Evolutionary conservation across 2,888 invertebrate species (phyloP), one percentile per base, ranked within the genome.

Genomic region (Barypeithes pellucidus): DNA sequence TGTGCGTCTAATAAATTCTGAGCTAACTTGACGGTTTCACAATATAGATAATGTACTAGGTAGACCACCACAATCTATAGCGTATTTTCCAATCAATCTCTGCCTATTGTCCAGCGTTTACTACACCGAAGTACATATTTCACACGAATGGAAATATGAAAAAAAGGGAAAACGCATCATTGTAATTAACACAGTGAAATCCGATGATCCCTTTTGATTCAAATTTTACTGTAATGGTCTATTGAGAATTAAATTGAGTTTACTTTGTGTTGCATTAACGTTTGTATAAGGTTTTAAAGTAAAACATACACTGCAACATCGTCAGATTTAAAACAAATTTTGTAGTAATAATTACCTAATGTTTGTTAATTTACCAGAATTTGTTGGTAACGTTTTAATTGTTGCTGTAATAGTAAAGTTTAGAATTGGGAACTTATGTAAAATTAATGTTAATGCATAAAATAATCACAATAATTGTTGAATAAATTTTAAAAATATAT

Each of bases 31-130:
- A 57, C 54, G 14, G 33, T 16, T 33, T 57, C 2, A 33, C 29
- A 47, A 47, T 63, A 65, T 41, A 12, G 36, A 50, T 65, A 65
- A 65, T 65, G 65, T 16, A 65, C 50, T 52, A 65, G 36, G 65
- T 39, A 52, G 18, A 36, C 24, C 52, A 47, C 18, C 18, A 50
- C 22, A 39, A 52, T 50, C 22, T 39, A 50, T 50, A 9, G 8
- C 43, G 57, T 43, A 67, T 54, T 66, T 54, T 39, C 62, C 33
- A 39, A 66, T 24, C 67, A 41, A 67, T 57, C 39, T 14, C 5
- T 57, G 22, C 22, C 16, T 43, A 18, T 43, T 24, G 54, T 16
- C 36, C 24, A 39, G 8, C 8, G 43, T 43, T 67, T 57, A 33
- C 5, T 67, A 29, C 54, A 57, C 5, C 57, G 24, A 41, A 57